Evolutionary conservation across 2,797 vertebrate species (phyloP), one percentile per base, ranked within the genome.

Genomic region (Liparis tanakae): DNA sequence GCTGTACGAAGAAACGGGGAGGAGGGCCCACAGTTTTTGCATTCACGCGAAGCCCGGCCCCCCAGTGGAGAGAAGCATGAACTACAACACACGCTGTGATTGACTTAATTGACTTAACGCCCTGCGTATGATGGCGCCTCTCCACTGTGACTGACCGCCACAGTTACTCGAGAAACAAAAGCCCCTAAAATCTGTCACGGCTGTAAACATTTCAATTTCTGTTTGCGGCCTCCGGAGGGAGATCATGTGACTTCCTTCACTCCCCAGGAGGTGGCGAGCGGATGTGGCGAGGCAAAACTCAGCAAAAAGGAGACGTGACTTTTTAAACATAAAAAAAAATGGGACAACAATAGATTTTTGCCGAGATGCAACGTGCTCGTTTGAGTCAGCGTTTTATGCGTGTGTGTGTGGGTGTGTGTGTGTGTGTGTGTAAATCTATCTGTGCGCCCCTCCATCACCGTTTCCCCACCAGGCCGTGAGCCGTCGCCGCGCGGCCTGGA

Each of bases 261-360:
- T 82, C 76, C 85, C 75, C 56, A 3, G 74, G 84, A 84, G 76
- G 79, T 33, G 54, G 57, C 0, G 56, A 76, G 78, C 71, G 48
- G 55, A 80, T 62, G 87, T 67, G 50, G 72, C 61, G 65, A 22
- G 76, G 77, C 85, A 76, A 74, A 85, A 64, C 71, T 43, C 20
- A 0, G 20, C 56, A 81, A 83, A 90, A 89, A 88, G 80, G 76
- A 89, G 70, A 88, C 80, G 87, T 89, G 87, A 92, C 91, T 30
- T 30, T 30, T 30, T 79, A 90, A 90, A 90, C 87, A 85, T 89
- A 72, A 69, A 48, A 74, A 85, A 85, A 76, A 76, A 51, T 78
- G 78, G 71, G 74, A 69, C 68, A 81, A 61, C 59, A 61, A 17
- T 10, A 44, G 59, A 25, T 53, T 25, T 53, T 43, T 20, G 25